Base-by-base conservation (phyloP, 2,113 vertebrate genomes). In the Cololabis saira region DNA sequence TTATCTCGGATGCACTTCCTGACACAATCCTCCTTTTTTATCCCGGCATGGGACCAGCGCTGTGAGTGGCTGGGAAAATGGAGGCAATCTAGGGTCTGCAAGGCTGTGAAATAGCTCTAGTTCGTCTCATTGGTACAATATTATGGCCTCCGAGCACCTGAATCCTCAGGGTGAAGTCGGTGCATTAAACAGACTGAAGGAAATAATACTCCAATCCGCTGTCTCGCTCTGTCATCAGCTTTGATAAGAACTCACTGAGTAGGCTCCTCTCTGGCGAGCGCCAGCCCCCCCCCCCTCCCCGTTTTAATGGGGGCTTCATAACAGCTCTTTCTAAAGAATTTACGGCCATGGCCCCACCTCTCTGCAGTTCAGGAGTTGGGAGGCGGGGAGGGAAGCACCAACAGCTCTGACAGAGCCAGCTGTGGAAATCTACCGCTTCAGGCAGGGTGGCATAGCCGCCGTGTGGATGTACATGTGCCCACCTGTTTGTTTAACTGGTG, bases 281-380 rank as follows among this genome's bases (percentile, higher is more conserved):
- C 33, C 33, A 37, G 33, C 33, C 33, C 33, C 30, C 30, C 30
- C 30, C 8, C 33, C 33, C 10, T 37, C 33, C 10, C 33, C 33
- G 42, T 61, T 90, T 90, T 87, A 90, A 87, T 80, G 71, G 86
- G 86, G 79, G 77, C 79, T 84, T 87, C 85, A 77, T 82, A 90
- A 84, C 81, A 74, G 85, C 82, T 87, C 83, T 86, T 87, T 84
- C 74, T 82, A 67, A 90, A 87, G 89, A 93, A 92, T 91, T 91
- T 91, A 91, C 90, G 86, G 74, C 87, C 74, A 50, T 52, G 67
- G 81, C 80, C 45, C 71, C 58, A 15, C 66, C 69, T 71, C 49
- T 51, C 76, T 73, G 37, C 44, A 60, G 67, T 76, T 77, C 68
- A 73, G 24, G 21, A 82, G 69, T 76, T 45, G 57, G 82, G 60